Percentiles rank a stretch among this genome's conserved stretches.
phyloP scores from a whole-genome alignment of 2,888 invertebrate genomes.

The Dolomedes plantarius region DNA sequence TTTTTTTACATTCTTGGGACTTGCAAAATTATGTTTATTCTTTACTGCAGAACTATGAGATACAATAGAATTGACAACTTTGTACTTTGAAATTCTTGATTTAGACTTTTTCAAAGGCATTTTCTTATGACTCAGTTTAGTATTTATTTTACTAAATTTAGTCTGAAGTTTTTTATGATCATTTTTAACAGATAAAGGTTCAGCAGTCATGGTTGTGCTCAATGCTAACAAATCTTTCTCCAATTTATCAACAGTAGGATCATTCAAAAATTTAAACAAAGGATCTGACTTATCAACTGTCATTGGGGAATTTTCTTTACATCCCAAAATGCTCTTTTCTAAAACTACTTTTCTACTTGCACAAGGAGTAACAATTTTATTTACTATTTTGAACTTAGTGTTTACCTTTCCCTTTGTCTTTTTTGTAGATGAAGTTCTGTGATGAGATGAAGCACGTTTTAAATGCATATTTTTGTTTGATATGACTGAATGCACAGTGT shows the following conservation, averaged over 20 bases:
- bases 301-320: not conserved
- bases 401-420: not conserved
- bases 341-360: not conserved
- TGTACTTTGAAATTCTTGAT: not conserved
- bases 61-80: not conserved
- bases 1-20: not conserved
- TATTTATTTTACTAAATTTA: not conserved
- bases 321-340: not conserved
- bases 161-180: not conserved
- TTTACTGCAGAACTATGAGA: not conserved
- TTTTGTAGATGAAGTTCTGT: not conserved
- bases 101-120: not conserved
- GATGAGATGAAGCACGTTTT: slow-evolving; percentile 1
- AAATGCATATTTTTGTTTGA: not conserved
- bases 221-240: not conserved
- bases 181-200: not conserved
- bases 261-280: not conserved
- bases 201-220: not conserved
- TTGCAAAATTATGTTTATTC: not conserved
- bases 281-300: not conserved
- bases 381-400: slow-evolving; percentile 38
- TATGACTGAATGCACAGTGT: not conserved
- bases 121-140: not conserved
- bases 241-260: not conserved
- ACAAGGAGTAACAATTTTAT: slow-evolving; percentile 10